These are phyloP conservation scores for Leucopsar rothschildi DNA, from an alignment of 2,113 vertebrate genomes.

Conservation along the genomic window DNA sequence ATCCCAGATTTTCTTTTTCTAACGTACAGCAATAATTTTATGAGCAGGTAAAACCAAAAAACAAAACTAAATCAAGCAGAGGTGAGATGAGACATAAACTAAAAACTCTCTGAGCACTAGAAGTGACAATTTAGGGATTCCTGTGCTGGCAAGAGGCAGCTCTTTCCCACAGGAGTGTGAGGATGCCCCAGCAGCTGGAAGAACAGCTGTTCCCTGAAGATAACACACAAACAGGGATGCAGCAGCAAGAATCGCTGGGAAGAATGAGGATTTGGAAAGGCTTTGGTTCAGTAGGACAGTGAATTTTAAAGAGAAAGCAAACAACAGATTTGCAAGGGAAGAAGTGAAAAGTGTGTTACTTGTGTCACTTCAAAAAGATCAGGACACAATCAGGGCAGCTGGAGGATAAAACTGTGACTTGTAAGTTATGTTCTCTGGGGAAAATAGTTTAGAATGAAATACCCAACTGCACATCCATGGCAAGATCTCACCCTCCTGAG, in stretches of 20 bases:
- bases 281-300: neutral
- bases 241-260: neutral
- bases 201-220: accelerated
- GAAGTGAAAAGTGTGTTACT: neutral
- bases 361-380: neutral
- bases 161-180: accelerated
- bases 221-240: neutral
- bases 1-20: neutral
- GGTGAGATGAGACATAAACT: neutral
- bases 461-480: accelerated
- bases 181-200: neutral
- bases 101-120: accelerated
- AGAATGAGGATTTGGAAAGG: neutral
- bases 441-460: neutral
- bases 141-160: neutral
- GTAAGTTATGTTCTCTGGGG: neutral
- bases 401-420: neutral
- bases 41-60: neutral
- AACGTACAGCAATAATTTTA: neutral
- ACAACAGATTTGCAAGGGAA: neutral
- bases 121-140: neutral
- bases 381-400: neutral
- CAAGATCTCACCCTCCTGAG: neutral
- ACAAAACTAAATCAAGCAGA: neutral
- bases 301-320: neutral